phyloP scores from a whole-genome alignment of 37 sponge, comb jelly and placozoan species.

The Hexactinellida sp. region DNA sequence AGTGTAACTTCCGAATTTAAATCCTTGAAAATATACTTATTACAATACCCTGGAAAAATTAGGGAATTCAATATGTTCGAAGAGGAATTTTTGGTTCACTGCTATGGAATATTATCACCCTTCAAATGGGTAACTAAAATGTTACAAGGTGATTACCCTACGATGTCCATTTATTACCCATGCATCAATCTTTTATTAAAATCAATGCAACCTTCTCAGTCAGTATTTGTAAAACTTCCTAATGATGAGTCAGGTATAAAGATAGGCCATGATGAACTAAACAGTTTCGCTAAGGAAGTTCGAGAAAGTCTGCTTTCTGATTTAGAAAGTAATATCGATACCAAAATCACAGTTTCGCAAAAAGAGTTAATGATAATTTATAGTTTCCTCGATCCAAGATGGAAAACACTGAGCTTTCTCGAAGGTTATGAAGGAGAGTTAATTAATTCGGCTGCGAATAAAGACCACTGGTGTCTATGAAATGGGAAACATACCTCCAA shows the following conservation, averaged over 20 bases:
- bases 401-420: neutral
- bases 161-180: neutral
- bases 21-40: neutral
- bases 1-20: neutral
- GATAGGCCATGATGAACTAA: neutral
- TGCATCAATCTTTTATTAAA: constrained; percentile 2
- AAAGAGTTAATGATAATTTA: neutral
- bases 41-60: constrained; percentile 1
- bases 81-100: neutral
- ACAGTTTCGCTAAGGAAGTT: neutral
- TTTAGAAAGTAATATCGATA: neutral
- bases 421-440: neutral
- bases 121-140: constrained; percentile 9
- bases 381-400: neutral
- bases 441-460: neutral
- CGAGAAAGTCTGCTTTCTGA: neutral
- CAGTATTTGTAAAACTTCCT: neutral
- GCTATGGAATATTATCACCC: neutral
- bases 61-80: neutral
- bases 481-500: neutral
- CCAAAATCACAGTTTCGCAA: too few species aligned
- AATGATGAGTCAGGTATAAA: neutral
- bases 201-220: neutral
- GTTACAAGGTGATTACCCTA: neutral
- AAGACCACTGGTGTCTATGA: neutral